Evolutionary conservation across 2,113 vertebrate genomes (phyloP).

Genomic region (Nothobranchius kuhntae): DNA sequence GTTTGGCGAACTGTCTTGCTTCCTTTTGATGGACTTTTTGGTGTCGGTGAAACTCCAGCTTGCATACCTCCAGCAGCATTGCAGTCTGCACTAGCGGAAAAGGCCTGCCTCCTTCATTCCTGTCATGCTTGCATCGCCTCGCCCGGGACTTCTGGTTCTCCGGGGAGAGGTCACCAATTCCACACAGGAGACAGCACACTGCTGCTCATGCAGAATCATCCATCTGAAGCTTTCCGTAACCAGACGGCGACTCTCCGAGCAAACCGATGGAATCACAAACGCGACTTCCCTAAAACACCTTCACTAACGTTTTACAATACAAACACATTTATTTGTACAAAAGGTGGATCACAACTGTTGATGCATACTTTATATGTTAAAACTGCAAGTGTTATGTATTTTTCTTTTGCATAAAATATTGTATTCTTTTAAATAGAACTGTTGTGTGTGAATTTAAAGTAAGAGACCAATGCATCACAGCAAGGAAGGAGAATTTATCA

Average conservation of each 20-base stretch:
- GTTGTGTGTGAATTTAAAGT: background rate
- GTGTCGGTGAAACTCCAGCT: too few relatives aligned
- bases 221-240: background rate
- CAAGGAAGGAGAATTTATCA: too few relatives aligned
- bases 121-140: background rate
- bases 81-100: too few relatives aligned
- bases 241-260: background rate
- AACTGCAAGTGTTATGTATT: too few relatives aligned
- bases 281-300: background rate
- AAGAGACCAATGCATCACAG: too few relatives aligned
- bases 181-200: background rate
- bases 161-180: background rate
- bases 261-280: background rate
- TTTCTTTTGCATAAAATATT: too few relatives aligned
- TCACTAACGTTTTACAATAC: background rate
- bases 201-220: background rate
- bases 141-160: too few relatives aligned
- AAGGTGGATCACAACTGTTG: background rate
- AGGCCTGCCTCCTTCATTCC: background rate
- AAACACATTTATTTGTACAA: background rate
- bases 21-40: too few relatives aligned
- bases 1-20: too few relatives aligned
- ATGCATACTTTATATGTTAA: too few relatives aligned
- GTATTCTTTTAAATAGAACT: too few relatives aligned
- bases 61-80: too few relatives aligned